Percentiles rank a stretch among this genome's conserved stretches.
These are phyloP conservation scores for Macropis europaea DNA, from an alignment of 2,888 invertebrate genomes.

Conservation along the genomic window DNA sequence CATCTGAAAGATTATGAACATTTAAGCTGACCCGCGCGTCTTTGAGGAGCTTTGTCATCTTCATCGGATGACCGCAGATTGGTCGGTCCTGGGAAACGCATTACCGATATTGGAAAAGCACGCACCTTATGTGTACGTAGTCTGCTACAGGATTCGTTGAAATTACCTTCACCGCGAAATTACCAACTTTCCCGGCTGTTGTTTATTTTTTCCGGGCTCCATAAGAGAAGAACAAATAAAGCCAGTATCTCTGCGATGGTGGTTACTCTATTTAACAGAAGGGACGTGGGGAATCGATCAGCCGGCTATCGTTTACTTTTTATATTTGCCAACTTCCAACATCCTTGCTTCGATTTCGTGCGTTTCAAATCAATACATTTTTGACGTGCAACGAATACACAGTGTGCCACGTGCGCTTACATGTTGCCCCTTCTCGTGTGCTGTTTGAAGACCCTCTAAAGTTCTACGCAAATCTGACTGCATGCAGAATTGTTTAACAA, in stretches of 20 bases:
- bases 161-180: constrained; percentile 27
- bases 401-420: no score
- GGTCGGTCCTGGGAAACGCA: constrained; percentile 46
- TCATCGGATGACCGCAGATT: constrained; percentile 21
- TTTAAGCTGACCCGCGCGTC: constrained; percentile 36
- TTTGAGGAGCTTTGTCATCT: constrained; percentile 44
- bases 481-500: no score
- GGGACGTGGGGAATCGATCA: constrained; percentile 14
- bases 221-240: constrained; percentile 39
- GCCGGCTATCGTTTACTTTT: constrained; percentile 19
- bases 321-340: constrained; percentile 21
- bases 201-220: constrained; percentile 22
- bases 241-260: background rate
- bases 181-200: constrained; percentile 16
- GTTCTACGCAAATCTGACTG: no score
- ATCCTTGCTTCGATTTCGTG: background rate
- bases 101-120: constrained; percentile 57
- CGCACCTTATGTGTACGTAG: constrained; percentile 2
- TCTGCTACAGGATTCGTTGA: constrained; percentile 1
- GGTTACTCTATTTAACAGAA: constrained; percentile 15
- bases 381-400: background rate
- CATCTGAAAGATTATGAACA: constrained; percentile 33
- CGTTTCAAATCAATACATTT: background rate
- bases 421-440: no score
- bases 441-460: no score